Base-by-base conservation (phyloP, 2,888 invertebrate species). In the Griposia aprilina region DNA sequence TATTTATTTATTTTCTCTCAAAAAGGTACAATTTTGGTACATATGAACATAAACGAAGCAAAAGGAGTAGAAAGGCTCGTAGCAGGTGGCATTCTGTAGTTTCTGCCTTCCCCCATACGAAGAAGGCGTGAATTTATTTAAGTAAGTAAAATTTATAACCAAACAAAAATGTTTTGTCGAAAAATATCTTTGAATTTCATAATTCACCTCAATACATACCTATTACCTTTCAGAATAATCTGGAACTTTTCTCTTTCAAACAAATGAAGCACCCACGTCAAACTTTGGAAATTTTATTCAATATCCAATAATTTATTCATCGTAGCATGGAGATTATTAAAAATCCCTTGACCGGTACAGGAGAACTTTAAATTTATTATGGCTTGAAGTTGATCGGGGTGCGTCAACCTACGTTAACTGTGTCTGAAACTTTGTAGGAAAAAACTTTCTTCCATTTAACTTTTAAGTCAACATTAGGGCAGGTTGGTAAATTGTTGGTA, bases 341-440 rank as follows among this genome's bases (percentile, higher is more conserved):
- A 89, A 92, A 90, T 90, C 90, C 86, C 91, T 91, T 91, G 92
- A 92, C 90, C 91, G 91, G 90, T 90, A 90, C 86, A 88, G 82
- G 85, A 70, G 77, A 91, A 91, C 89, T 92, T 92, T 84, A 86
- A 93, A 93, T 93, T 92, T 93, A 93, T 93, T 91, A 91, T 89
- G 84, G 86, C 76, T 73, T 72, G 74, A 92, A 92, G 87, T 92
- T 89, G 90, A 91, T 90, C 90, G 86, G 84, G 85, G 74, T 85
- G 86, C 88, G 91, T 92, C 92, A 90, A 88, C 92, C 91, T 90
- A 88, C 89, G 89, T 87, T 91, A 91, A 89, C 84, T 88, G 89
- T 89, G 87, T 90, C 90, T 88, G 80, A 83, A 84, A 81, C 65
- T 89, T 82, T 67, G 30, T 55, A 71, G 45, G 73, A 87, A 81